Conservation (phyloP, 2,888 invertebrate genomes). For the Cantharis nigra region DNA sequence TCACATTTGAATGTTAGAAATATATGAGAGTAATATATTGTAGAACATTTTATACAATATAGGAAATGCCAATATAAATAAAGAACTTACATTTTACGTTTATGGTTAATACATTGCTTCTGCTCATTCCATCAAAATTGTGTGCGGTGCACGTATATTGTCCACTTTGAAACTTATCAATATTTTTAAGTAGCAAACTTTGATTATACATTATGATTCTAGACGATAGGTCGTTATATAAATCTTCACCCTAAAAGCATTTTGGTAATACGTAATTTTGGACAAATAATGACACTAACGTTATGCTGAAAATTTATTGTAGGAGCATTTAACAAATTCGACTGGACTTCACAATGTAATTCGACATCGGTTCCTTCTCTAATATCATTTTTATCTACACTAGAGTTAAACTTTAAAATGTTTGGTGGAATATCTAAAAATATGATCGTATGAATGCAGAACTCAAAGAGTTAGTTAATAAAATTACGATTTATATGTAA, state of each 20-base stretch:
- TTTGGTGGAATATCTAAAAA: conserved; percentile 13
- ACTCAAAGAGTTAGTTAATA: background rate
- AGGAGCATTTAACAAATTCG: conserved; percentile 13
- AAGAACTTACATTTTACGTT: conserved; percentile 19
- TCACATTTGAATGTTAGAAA: too few species aligned
- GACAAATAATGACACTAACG: conserved; percentile 4
- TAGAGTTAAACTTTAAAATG: conserved; percentile 3
- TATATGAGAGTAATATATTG: background rate
- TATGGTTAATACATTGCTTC: conserved; percentile 12
- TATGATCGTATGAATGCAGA: background rate
- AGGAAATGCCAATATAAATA: background rate
- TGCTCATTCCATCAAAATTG: conserved; percentile 12
- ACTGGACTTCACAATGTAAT: conserved; percentile 11
- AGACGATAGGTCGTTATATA: conserved; percentile 10
- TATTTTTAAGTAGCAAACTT: conserved; percentile 14
- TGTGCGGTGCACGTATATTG: conserved; percentile 15
- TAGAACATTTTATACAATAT: too few species aligned
- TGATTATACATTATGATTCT: conserved; percentile 12
- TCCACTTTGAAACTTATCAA: conserved; percentile 11
- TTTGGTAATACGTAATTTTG: background rate
- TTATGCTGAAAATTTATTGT: conserved; percentile 14
- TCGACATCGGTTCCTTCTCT: conserved; percentile 13
- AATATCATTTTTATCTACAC: conserved; percentile 9
- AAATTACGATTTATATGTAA: conserved; percentile 15
- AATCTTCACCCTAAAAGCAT: conserved; percentile 12